These are phyloP conservation scores for Cephalopholis sonnerati DNA, from an alignment of 2,113 vertebrate species.

Conservation along the genomic window DNA sequence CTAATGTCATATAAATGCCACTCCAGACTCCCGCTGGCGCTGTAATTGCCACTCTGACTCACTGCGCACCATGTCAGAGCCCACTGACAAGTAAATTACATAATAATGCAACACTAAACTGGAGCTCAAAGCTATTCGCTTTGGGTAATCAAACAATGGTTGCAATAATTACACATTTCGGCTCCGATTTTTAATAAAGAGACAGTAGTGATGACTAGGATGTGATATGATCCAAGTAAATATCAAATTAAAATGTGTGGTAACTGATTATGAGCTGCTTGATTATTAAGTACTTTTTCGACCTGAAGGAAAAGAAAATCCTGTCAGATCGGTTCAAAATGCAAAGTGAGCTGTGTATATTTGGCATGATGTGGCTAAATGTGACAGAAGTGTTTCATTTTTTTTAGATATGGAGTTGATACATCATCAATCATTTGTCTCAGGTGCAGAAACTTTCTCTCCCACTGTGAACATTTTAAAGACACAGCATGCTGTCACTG, in stretches of 20 bases:
- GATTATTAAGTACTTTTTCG: not conserved
- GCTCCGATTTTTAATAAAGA: not conserved
- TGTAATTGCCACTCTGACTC: constrained; percentile 66
- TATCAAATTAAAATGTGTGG: not conserved
- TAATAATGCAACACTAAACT: constrained; percentile 50
- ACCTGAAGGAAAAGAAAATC: not conserved
- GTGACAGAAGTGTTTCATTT: not conserved
- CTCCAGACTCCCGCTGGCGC: constrained; percentile 47
- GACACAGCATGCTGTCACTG: not conserved
- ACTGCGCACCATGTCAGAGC: constrained; percentile 47
- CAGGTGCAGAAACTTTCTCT: not conserved
- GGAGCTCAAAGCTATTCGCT: constrained; percentile 35
- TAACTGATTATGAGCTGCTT: not conserved
- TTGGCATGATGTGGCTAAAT: not conserved
- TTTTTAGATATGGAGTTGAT: not conserved
- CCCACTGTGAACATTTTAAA: constrained; percentile 1
- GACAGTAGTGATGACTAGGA: not conserved
- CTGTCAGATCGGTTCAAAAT: constrained; percentile 1
- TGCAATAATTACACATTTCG: constrained; percentile 26
- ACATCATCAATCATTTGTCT: not conserved
- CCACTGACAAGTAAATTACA: constrained; percentile 64
- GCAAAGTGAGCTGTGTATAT: not conserved
- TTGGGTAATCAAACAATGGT: constrained; percentile 11
- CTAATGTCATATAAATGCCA: constrained; percentile 71
- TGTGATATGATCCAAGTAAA: constrained; percentile 16